phyloP scores from a whole-genome alignment of 1,140 invertebrate genomes.

The Ceratitis capitata region DNA sequence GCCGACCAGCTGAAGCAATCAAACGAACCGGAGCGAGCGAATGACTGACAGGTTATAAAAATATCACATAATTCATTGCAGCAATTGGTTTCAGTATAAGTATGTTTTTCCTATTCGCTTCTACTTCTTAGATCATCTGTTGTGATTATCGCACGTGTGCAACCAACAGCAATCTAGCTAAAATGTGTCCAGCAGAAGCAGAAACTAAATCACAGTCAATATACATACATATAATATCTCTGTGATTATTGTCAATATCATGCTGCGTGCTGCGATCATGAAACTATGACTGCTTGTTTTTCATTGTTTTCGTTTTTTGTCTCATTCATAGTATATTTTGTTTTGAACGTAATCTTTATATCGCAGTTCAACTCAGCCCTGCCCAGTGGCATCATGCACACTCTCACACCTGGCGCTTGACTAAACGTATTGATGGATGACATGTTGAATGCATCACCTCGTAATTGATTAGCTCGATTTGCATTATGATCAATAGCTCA shows the following conservation, averaged over 20 bases:
- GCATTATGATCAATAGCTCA: background rate
- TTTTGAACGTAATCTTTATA: background rate
- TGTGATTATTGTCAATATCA: background rate
- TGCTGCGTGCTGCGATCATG: background rate
- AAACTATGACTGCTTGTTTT: background rate
- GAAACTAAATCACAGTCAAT: background rate
- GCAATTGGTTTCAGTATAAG: conserved; percentile 2
- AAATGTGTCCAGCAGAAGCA: background rate
- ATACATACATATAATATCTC: too few species aligned
- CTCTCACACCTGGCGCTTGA: conserved; percentile 5
- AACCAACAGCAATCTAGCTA: background rate
- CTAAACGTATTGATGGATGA: background rate
- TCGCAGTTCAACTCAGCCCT: background rate
- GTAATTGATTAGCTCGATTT: background rate
- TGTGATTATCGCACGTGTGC: background rate
- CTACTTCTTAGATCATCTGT: background rate
- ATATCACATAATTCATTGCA: background rate
- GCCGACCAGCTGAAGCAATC: background rate
- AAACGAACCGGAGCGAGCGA: background rate
- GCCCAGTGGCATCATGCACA: background rate
- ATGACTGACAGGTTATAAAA: conserved; percentile 9
- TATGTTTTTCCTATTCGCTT: background rate
- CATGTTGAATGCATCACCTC: background rate
- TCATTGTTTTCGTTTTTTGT: background rate
- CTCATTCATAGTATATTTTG: background rate